These are phyloP conservation scores for Bugulina stolonifera DNA, from an alignment of 2,888 invertebrate species.

Conservation along the genomic window DNA sequence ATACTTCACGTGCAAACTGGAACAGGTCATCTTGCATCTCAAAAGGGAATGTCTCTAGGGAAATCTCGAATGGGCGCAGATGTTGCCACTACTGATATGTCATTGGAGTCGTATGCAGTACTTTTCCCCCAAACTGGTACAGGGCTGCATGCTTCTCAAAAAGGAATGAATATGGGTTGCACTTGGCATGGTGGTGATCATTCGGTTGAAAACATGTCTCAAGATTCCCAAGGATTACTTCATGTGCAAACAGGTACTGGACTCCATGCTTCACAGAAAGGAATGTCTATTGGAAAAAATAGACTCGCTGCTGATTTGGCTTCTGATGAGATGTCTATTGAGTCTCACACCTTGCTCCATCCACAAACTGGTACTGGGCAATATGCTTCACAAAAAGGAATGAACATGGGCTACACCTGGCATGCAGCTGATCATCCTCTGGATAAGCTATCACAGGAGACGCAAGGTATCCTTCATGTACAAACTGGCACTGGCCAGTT, in stretches of 20 bases:
- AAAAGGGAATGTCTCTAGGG: conserved; percentile 5
- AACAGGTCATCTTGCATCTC: neutral
- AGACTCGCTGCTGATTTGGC: neutral
- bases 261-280: conserved; percentile 3
- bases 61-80: neutral
- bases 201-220: neutral
- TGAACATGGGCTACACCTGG: neutral
- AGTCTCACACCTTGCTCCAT: neutral
- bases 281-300: neutral
- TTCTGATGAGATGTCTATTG: neutral
- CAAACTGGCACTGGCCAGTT: neutral
- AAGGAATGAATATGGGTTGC: conserved; percentile 4
- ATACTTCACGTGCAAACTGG: conserved; percentile 6
- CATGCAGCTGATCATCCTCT: neutral
- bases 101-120: neutral
- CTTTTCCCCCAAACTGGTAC: conserved; percentile 13
- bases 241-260: conserved; percentile 14
- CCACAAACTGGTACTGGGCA: neutral
- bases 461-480: conserved; percentile 11
- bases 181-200: neutral
- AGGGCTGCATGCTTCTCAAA: conserved; percentile 14
- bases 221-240: neutral
- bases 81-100: neutral
- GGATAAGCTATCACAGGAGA: neutral
- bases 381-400: neutral